A percentile compares a stretch with the other conserved stretches of the same genome.
Conservation (phyloP, 2,113 vertebrate genomes). For the Silurus meridionalis region DNA sequence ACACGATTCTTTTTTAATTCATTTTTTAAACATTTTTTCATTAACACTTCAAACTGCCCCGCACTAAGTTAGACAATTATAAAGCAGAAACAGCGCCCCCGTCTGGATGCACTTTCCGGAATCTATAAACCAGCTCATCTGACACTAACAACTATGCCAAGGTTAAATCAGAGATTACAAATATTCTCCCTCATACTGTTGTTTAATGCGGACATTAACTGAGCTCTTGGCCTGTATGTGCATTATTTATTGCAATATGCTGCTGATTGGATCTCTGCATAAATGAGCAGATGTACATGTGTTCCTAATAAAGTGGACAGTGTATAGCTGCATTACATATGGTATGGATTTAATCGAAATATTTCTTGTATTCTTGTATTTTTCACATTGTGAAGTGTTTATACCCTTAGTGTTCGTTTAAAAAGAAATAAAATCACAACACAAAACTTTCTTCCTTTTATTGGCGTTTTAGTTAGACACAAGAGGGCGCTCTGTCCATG, state of each 20-base stretch:
- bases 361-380: neutral
- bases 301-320: neutral
- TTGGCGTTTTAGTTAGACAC: neutral
- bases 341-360: neutral
- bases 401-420: neutral
- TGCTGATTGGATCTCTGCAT: neutral
- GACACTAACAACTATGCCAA: neutral
- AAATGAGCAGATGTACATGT: neutral
- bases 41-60: neutral
- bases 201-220: neutral
- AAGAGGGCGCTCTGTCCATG: constrained; percentile 38
- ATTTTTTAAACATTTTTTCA: neutral
- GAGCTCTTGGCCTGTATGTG: neutral
- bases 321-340: neutral
- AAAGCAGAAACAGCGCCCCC: neutral
- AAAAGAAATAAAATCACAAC: neutral
- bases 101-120: neutral
- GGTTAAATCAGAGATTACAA: neutral
- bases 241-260: neutral
- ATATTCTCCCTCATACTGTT: neutral
- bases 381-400: neutral
- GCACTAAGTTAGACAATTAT: neutral
- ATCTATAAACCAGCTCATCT: neutral
- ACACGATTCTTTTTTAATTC: neutral
- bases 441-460: neutral